phyloP scores from a whole-genome alignment of 2,113 vertebrate species.

The Rhagologus leucostigma region DNA sequence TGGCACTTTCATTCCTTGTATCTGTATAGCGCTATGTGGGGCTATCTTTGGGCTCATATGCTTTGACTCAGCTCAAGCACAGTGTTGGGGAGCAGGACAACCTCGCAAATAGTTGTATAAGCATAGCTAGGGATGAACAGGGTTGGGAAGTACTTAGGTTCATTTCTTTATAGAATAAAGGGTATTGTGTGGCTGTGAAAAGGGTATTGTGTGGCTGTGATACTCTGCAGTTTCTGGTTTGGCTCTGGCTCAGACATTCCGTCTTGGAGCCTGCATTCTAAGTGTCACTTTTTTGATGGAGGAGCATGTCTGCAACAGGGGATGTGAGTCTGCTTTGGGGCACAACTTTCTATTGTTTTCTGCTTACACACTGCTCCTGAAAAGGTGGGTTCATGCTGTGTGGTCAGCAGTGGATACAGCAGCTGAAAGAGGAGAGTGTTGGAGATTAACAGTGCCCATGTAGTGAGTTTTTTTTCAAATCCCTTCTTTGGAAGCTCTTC shows the following conservation, averaged over 20 bases:
- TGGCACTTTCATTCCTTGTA: too few relatives aligned
- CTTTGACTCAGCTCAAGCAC: not conserved
- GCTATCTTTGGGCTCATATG: fast-evolving
- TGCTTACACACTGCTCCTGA: not conserved
- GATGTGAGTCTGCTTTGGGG: not conserved
- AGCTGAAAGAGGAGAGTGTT: not conserved
- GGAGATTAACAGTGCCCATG: not conserved
- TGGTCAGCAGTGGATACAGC: not conserved
- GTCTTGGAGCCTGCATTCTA: not conserved
- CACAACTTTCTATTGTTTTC: not conserved
- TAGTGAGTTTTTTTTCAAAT: not conserved
- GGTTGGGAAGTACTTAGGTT: not conserved
- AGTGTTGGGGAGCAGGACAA: not conserved
- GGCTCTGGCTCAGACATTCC: not conserved
- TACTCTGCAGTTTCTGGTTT: not conserved
- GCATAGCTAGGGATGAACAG: not conserved
- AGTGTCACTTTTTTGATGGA: not conserved
- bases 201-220: not conserved
- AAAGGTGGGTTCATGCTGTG: not conserved
- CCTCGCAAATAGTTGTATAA: not conserved
- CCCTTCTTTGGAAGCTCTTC: not conserved
- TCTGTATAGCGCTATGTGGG: fast-evolving
- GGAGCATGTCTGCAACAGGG: not conserved
- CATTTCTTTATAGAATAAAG: not conserved
- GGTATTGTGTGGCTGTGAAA: not conserved